phyloP scores from a whole-genome alignment of 2,113 vertebrate genomes.

The Mobula birostris region DNA sequence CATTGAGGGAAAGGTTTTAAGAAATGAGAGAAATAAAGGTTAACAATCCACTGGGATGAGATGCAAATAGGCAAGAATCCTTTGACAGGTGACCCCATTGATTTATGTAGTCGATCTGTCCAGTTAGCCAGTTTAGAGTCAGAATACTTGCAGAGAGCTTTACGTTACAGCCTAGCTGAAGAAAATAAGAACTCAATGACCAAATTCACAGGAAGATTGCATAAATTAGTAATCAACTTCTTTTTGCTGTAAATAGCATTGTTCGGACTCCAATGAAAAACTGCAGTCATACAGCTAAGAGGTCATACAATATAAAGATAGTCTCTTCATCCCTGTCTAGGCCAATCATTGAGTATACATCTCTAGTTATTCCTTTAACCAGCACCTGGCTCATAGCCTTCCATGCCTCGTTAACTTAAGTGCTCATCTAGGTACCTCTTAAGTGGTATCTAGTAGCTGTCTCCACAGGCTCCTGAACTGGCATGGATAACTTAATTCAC shows the following conservation, averaged over 20 bases:
- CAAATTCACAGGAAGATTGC: not conserved
- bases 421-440: no score
- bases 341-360: no score
- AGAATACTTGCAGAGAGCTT: not conserved
- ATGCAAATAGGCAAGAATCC: not conserved
- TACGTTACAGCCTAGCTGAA: not conserved
- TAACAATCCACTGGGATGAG: not conserved
- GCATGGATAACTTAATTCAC: no score
- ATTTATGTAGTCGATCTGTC: not conserved
- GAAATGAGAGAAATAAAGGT: not conserved
- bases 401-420: no score
- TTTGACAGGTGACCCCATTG: not conserved
- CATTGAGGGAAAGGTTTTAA: slow-evolving; percentile 10
- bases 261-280: not conserved
- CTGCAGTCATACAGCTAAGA: not conserved
- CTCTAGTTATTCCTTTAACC: no score
- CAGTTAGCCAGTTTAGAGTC: not conserved
- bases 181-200: not conserved
- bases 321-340: no score
- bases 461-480: no score
- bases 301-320: not conserved
- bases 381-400: no score
- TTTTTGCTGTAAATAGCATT: not conserved
- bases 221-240: not conserved
- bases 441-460: no score